Conservation (phyloP, 2,888 invertebrate species). For the Epistrophe eligans region DNA sequence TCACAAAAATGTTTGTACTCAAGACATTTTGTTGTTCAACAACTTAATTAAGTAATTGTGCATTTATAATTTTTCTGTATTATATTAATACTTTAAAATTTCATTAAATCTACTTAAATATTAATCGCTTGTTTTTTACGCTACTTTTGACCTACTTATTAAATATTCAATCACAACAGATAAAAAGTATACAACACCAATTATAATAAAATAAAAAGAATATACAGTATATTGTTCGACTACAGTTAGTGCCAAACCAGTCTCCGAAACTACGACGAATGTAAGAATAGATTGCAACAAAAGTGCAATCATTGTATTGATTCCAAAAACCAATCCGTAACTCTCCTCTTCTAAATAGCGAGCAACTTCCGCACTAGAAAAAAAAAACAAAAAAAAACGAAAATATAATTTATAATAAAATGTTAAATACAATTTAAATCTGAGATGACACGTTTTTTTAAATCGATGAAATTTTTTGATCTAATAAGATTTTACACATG, state of each 20-base stretch:
- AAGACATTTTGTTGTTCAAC: neutral
- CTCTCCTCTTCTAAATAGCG: constrained; percentile 91
- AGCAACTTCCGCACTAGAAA: constrained; percentile 92
- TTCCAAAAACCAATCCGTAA: constrained; percentile 95
- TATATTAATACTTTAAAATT: constrained; percentile 8
- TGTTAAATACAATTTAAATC: too few relatives aligned
- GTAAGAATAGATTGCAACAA: constrained; percentile 92
- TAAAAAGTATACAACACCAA: constrained; percentile 80
- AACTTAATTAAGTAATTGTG: constrained; percentile 19
- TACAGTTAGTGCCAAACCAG: constrained; percentile 79
- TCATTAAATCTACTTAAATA: neutral
- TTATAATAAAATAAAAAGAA: constrained; percentile 81
- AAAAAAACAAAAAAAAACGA: constrained; percentile 84
- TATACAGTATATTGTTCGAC: constrained; percentile 82
- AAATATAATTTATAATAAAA: neutral
- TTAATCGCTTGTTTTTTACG: neutral
- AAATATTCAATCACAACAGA: constrained; percentile 80
- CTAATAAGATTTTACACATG: too few relatives aligned
- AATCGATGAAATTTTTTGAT: too few relatives aligned
- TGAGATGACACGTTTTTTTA: too few relatives aligned
- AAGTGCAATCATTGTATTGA: constrained; percentile 93
- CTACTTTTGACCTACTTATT: constrained; percentile 41
- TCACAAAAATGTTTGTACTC: constrained; percentile 25
- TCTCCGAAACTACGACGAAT: constrained; percentile 80
- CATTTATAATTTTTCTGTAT: neutral